Percentiles rank a stretch among this genome's conserved stretches.
These are phyloP conservation scores for Brevimyrus niger DNA, from an alignment of 2,113 vertebrate species.

Conservation along the genomic window DNA sequence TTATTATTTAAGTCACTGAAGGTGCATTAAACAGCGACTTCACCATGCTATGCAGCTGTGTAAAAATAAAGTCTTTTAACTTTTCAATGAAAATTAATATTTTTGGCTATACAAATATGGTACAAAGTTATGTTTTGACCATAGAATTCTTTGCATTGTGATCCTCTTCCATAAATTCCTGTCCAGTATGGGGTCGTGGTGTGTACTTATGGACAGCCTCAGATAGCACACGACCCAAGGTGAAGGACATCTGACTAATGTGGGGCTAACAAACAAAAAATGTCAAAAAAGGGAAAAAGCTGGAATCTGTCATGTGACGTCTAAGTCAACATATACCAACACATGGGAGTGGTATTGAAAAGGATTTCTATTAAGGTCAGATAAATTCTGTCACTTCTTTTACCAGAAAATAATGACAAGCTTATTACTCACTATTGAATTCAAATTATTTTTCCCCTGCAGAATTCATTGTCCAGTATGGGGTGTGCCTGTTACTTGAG, in stretches of 20 bases:
- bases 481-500: conserved; percentile 14
- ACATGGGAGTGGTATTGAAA: neutral
- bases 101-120: neutral
- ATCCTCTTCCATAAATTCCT: neutral
- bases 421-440: conserved; percentile 28
- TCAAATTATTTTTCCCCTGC: conserved; percentile 24
- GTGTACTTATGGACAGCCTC: neutral
- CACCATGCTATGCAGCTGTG: neutral
- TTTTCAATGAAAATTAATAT: neutral
- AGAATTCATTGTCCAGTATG: conserved; percentile 20
- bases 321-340: no score
- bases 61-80: neutral
- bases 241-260: neutral
- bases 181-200: neutral
- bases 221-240: neutral
- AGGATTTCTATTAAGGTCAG: neutral
- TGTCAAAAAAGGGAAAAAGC: neutral
- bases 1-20: neutral
- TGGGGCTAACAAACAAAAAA: neutral
- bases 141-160: neutral
- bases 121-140: neutral
- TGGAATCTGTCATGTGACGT: neutral
- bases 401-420: conserved; percentile 14
- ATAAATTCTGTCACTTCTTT: neutral
- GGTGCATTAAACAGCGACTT: neutral